Evolutionary conservation across 2,113 vertebrate genomes (phyloP), one percentile per base, ranked within the genome.

Genomic region (Monarcha castaneiventris): DNA sequence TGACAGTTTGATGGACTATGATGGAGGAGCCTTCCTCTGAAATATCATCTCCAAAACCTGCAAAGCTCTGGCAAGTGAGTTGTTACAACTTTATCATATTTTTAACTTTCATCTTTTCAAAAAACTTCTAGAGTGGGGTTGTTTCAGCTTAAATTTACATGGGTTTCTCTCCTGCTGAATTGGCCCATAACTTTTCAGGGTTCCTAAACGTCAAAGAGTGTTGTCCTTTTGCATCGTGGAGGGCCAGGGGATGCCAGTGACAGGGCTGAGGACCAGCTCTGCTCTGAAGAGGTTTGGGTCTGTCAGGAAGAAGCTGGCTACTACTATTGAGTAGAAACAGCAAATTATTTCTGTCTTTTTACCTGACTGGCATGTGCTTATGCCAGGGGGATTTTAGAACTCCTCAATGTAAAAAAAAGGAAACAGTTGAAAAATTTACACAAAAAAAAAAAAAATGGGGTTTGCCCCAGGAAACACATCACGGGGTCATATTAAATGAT

Each of bases 1-100:
- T 92, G 94, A 51, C 89, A 96, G 93, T 59, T 95, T 93, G 95
- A 95, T 91, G 92, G 83, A 72, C 62, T 83, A 30, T 89, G 84
- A 96, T 92, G 75, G 80, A 97, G 67, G 21, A 87, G 39, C 61
- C 85, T 80, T 93, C 68, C 61, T 71, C 84, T 58, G 79, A 95
- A 96, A 93, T 67, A 91, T 27, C 73, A 82, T 87, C 68, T 91
- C 76, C 49, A 72, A 94, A 95, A 82, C 58, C 72, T 94, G 66
- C 74, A 96, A 87, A 87, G 64, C 58, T 84, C 59, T 79, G 59
- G 63, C 58, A 91, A 78, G 43, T 22, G 52, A 86, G 29, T 81
- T 90, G 66, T 72, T 92, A 92, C 64, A 77, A 95, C 61, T 96
- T 95, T 30, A 82, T 63, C 6, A 11, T 64, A 68, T 86, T 88